A percentile compares a stretch with the other conserved stretches of the same genome.
Conservation (phyloP, 2,888 invertebrate genomes). For the Drosophila kanekoi region DNA sequence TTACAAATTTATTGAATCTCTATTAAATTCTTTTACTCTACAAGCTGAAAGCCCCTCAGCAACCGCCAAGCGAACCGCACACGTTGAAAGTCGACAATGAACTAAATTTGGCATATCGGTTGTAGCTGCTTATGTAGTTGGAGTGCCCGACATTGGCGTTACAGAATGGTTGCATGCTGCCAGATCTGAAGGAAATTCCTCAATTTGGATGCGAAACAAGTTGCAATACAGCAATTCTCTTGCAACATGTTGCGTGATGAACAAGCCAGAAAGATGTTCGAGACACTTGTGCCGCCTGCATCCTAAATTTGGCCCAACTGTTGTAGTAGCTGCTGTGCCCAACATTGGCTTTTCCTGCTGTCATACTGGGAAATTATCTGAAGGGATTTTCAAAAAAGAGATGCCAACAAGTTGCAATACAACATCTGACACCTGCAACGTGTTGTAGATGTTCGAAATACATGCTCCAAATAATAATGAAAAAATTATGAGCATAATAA, state of each 20-base stretch:
- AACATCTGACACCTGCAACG: neutral
- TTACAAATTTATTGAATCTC: neutral
- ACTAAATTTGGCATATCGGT: constrained; percentile 47
- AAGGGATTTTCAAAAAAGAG: neutral
- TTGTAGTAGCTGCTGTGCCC: constrained; percentile 7
- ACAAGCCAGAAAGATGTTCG: neutral
- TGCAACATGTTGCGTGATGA: constrained; percentile 2
- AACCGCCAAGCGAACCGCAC: constrained; percentile 45
- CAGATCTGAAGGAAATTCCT: neutral
- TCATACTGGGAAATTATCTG: neutral
- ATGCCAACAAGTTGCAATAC: neutral
- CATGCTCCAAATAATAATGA: neutral
- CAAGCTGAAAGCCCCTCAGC: neutral
- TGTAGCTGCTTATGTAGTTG: constrained; percentile 27
- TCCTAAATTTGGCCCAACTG: constrained; percentile 21
- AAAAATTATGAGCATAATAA: neutral
- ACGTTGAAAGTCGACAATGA: constrained; percentile 47
- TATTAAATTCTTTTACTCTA: constrained; percentile 8
- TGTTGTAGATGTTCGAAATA: neutral
- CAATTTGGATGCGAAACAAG: neutral
- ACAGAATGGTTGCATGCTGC: constrained; percentile 10
- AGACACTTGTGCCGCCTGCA: neutral
- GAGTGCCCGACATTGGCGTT: neutral
- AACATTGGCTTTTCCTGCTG: constrained; percentile 3
- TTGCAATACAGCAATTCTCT: constrained; percentile 1